Evolutionary conservation across 2,113 vertebrate species (phyloP), one percentile per base, ranked within the genome.

Genomic region (Podocnemis expansa): DNA sequence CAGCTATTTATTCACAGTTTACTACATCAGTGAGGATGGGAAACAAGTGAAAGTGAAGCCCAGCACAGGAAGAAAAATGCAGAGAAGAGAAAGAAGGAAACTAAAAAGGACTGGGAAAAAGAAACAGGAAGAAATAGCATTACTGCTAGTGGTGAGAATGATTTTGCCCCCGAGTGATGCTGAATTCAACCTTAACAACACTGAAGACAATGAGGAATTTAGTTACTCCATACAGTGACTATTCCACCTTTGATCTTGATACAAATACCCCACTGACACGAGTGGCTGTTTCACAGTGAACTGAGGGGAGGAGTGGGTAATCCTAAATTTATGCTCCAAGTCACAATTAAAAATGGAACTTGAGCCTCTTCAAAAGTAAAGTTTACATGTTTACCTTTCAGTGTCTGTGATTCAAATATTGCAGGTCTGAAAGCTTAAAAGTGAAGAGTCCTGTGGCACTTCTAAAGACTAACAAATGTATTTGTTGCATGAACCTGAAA

Each of bases 361-460:
- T 45, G 38, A 22, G 11, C 25, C 11, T 29, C 41, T 16, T 16
- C 51, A 52, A 52, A 52, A 52, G 51, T 76, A 41, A 45, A 45
- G n/a, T 80, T 55, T 54, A 47, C 80, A 63, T 21, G 24, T 5
- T 31, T 80, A 49, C 75, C 41, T 49, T 56, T 41, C 60, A 25
- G 0, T 14, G 38, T 6, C 24, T 52, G 0, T 55, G 73, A 54
- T 0, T 58, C 0, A 14, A 58, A 16, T 76, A 78, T 10, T 70
- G 63, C 17, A 38, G 8, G 9, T 70, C 17, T 67, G 60, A 67
- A 67, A 67, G 34, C 31, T 38, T 38, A 70, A 38, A 70, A 70
- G 8, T 70, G n/a, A 47, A 47, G 47, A 47, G 47, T 47, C 47
- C 47, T 10, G 47, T 6, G 47, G 47, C 6, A 47, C 47, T 47